Evolutionary conservation across 1,140 invertebrate genomes (phyloP).

Genomic region (Ostrea edulis): DNA sequence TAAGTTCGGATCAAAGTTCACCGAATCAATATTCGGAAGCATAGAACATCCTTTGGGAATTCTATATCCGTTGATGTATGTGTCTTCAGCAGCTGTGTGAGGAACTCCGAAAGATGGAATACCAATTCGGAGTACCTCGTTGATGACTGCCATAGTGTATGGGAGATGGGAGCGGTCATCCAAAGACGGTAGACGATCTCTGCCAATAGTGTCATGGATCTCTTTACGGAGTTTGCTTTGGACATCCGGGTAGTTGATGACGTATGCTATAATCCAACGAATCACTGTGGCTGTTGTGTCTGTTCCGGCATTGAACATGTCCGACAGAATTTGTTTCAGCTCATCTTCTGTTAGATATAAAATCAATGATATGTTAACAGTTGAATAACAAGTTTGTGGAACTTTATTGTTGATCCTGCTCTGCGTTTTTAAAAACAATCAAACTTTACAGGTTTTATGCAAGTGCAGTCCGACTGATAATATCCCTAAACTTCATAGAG

Average conservation of each 20-base stretch:
- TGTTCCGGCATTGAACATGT: slow-evolving; percentile 93
- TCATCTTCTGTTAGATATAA: slow-evolving; percentile 32
- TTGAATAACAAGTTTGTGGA: no score
- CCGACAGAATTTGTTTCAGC: slow-evolving; percentile 74
- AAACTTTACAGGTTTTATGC: no score
- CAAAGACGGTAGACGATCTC: slow-evolving; percentile 47
- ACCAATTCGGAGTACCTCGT: slow-evolving; percentile 55
- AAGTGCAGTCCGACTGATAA: no score
- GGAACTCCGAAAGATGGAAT: slow-evolving; percentile 72
- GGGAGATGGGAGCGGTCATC: slow-evolving; percentile 52
- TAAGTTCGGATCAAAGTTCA: slow-evolving; percentile 68
- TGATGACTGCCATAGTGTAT: slow-evolving; percentile 61
- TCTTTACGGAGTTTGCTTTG: slow-evolving; percentile 91
- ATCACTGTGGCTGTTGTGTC: slow-evolving; percentile 93
- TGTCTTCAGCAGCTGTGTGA: slow-evolving; percentile 65
- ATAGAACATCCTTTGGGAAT: slow-evolving; percentile 73
- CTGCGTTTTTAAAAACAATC: no score
- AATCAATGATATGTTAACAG: no score
- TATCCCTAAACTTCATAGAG: no score
- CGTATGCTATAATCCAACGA: slow-evolving; percentile 91
- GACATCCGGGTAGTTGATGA: slow-evolving; percentile 87
- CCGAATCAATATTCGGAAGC: slow-evolving; percentile 69
- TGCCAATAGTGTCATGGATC: slow-evolving; percentile 82
- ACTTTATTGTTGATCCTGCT: no score
- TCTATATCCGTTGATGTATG: slow-evolving; percentile 68